Evolutionary conservation across 2,888 invertebrate genomes (phyloP).

Genomic region (Morpho deidamia): DNA sequence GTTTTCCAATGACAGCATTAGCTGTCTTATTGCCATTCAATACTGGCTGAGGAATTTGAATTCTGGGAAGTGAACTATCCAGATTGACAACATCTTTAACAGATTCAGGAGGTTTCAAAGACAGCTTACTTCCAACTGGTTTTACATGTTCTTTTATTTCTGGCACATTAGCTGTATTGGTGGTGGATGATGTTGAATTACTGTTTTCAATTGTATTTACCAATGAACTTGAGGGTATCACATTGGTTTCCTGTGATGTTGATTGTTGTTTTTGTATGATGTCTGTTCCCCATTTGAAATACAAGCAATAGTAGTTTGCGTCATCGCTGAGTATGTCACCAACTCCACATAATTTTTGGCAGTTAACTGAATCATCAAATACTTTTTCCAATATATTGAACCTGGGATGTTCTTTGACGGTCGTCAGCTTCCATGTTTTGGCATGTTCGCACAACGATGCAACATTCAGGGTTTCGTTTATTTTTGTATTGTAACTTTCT

Average conservation of each 20-base stretch:
- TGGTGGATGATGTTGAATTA: background rate
- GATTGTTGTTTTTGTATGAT: slow-evolving; percentile 26
- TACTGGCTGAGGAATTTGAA: background rate
- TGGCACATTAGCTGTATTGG: background rate
- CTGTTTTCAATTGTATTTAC: background rate
- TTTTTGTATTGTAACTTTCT: slow-evolving; percentile 35
- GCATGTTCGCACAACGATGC: slow-evolving; percentile 42
- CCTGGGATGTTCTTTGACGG: slow-evolving; percentile 29
- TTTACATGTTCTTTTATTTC: background rate
- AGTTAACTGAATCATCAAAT: slow-evolving; percentile 36
- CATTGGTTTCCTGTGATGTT: background rate
- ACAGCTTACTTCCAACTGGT: background rate
- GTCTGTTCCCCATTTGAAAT: slow-evolving; percentile 54
- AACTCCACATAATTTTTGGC: slow-evolving; percentile 49
- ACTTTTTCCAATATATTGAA: slow-evolving; percentile 33
- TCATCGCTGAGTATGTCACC: slow-evolving; percentile 39
- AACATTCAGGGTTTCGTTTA: slow-evolving; percentile 40
- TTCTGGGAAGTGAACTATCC: too few species aligned
- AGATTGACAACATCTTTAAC: background rate
- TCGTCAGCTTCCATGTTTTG: slow-evolving; percentile 45
- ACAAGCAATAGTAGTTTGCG: slow-evolving; percentile 58
- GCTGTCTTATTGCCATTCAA: slow-evolving; percentile 10
- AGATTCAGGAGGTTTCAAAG: background rate
- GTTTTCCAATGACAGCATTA: slow-evolving; percentile 3
- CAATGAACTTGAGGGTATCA: background rate